phyloP scores from a whole-genome alignment of 2,888 invertebrate species.

The Chydorus sphaericus region DNA sequence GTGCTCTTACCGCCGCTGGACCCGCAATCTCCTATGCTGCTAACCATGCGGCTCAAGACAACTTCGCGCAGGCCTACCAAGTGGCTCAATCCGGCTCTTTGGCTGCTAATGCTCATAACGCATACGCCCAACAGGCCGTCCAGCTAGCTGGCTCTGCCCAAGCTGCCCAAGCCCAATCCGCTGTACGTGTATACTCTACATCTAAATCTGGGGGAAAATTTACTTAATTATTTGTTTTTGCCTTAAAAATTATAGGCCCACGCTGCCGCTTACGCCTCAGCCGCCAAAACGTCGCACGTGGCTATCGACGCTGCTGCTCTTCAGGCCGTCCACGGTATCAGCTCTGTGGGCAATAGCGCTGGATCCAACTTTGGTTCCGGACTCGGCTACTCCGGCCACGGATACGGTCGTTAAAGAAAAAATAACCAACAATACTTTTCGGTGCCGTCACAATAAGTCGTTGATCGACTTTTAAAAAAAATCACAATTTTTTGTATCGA shows the following conservation, averaged over 20 bases:
- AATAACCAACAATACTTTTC: too few species aligned
- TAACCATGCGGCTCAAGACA: slow-evolving; percentile 17
- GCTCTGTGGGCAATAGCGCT: not conserved
- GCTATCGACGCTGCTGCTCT: slow-evolving; percentile 12
- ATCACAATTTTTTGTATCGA: too few species aligned
- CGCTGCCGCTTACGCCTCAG: slow-evolving; percentile 9
- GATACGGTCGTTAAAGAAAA: too few species aligned
- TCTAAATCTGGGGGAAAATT: too few species aligned
- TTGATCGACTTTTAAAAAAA: too few species aligned
- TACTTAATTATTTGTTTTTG: too few species aligned
- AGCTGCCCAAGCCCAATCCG: slow-evolving; percentile 6
- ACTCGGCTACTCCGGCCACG: not conserved
- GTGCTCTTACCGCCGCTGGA: slow-evolving; percentile 18
- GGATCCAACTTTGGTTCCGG: slow-evolving; percentile 10
- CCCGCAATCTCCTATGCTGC: slow-evolving; percentile 19
- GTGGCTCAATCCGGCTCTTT: slow-evolving; percentile 18
- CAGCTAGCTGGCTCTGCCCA: slow-evolving; percentile 17
- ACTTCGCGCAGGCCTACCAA: slow-evolving; percentile 20
- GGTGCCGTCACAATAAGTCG: not conserved
- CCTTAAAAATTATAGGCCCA: too few species aligned
- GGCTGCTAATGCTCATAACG: slow-evolving; percentile 17
- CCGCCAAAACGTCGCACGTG: slow-evolving; percentile 9
- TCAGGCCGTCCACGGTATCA: slow-evolving; percentile 10
- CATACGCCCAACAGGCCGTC: slow-evolving; percentile 18
- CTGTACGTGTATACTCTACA: too few species aligned